phyloP scores from a whole-genome alignment of 2,113 vertebrate species.

The Chaenocephalus aceratus region DNA sequence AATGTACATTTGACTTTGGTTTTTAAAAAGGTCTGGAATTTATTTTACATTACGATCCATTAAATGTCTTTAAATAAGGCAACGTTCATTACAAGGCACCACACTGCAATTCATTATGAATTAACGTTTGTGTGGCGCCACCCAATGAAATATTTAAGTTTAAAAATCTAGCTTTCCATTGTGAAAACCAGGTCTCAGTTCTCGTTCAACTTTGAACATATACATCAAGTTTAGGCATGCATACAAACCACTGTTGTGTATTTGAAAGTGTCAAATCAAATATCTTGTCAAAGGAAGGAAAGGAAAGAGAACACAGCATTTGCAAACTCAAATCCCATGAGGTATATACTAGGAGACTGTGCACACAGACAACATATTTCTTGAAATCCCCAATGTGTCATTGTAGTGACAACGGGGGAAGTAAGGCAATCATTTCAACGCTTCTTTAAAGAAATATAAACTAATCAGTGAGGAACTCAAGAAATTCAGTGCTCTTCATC shows the following conservation, averaged over 20 bases:
- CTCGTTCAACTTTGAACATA: slow-evolving; percentile 60
- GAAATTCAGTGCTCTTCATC: slow-evolving; percentile 46
- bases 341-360: slow-evolving; percentile 80
- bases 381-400: slow-evolving; percentile 51
- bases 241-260: slow-evolving; percentile 59
- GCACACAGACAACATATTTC: slow-evolving; percentile 65
- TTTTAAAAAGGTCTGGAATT: slow-evolving; percentile 52
- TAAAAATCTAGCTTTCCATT: slow-evolving; percentile 64
- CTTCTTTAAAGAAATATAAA: slow-evolving; percentile 28
- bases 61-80: slow-evolving; percentile 76
- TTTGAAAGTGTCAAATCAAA: slow-evolving; percentile 68
- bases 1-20: slow-evolving; percentile 64
- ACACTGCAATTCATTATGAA: slow-evolving; percentile 78
- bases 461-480: slow-evolving; percentile 49
- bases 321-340: slow-evolving; percentile 79
- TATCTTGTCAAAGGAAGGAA: slow-evolving; percentile 36
- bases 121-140: slow-evolving; percentile 61
- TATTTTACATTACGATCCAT: slow-evolving; percentile 48
- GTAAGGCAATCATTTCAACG: slow-evolving; percentile 62
- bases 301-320: slow-evolving; percentile 65
- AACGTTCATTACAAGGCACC: slow-evolving; percentile 63
- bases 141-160: slow-evolving; percentile 54
- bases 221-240: slow-evolving; percentile 52
- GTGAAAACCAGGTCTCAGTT: slow-evolving; percentile 70
- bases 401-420: slow-evolving; percentile 49